A percentile compares a stretch with the other conserved stretches of the same genome.
Conservation (phyloP, 2,888 invertebrate genomes). For the Sericinus montela region DNA sequence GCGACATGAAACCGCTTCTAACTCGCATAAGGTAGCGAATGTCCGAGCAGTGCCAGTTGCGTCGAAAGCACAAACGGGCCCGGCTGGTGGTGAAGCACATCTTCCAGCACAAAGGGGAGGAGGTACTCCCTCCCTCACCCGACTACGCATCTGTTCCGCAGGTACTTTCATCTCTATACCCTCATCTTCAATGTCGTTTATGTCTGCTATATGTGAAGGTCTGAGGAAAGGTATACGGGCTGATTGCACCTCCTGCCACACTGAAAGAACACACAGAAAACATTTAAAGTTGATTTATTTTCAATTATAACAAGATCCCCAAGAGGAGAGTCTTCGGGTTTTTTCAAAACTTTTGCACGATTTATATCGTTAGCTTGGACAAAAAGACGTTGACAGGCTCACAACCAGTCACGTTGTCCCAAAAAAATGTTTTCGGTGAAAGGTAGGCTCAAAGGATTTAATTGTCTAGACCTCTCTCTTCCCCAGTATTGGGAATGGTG, state of each 20-base stretch:
- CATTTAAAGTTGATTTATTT: no score
- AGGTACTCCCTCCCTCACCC: conserved; percentile 63
- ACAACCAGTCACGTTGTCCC: no score
- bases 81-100: conserved; percentile 61
- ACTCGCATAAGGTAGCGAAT: conserved; percentile 78
- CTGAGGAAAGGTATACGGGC: conserved; percentile 53
- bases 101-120: conserved; percentile 63
- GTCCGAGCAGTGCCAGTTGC: conserved; percentile 76
- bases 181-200: conserved; percentile 39
- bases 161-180: conserved; percentile 37
- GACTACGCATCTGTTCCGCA: conserved; percentile 39
- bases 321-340: no score
- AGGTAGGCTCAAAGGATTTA: no score
- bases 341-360: no score
- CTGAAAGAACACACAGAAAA: conserved; percentile 35
- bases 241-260: conserved; percentile 49
- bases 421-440: no score
- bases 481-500: no score
- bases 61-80: conserved; percentile 80
- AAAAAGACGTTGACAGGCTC: no score
- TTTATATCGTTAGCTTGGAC: no score
- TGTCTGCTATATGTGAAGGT: conserved; percentile 45
- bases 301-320: no score
- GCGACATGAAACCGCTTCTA: conserved; percentile 77
- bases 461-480: no score